Evolutionary conservation across 2,888 invertebrate genomes (phyloP).

Genomic region (Hydraecia micacea): DNA sequence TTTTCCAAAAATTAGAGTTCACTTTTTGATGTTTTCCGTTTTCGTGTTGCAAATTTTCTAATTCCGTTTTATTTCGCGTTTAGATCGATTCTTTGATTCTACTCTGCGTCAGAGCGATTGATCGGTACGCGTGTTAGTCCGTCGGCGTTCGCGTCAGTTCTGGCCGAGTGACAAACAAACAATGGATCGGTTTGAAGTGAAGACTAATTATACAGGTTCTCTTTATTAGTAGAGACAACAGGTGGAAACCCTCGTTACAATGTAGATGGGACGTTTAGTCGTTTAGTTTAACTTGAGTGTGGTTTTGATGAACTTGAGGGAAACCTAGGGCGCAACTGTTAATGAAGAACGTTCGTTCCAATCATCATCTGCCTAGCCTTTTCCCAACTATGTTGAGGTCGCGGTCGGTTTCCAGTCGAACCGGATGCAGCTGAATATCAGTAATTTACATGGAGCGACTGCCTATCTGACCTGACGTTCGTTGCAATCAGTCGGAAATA

Average conservation of each 20-base stretch:
- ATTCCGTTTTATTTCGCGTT: constrained; percentile 51
- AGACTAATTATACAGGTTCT: constrained; percentile 84
- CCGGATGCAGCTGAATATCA: too few relatives aligned
- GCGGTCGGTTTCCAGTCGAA: too few relatives aligned
- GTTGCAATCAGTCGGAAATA: background rate
- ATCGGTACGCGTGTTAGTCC: constrained; percentile 81
- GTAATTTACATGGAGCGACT: too few relatives aligned
- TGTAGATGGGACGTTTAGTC: constrained; percentile 64
- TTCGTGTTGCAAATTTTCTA: constrained; percentile 37
- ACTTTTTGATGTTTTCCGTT: constrained; percentile 22
- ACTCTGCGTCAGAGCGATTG: constrained; percentile 71
- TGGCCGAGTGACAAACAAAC: constrained; percentile 87
- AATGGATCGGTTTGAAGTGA: constrained; percentile 77
- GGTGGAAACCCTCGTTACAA: constrained; percentile 81
- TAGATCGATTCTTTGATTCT: constrained; percentile 69
- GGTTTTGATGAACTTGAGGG: constrained; percentile 7
- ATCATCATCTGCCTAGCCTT: background rate
- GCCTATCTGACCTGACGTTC: background rate
- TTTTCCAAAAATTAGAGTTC: constrained; percentile 33
- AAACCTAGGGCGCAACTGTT: background rate
- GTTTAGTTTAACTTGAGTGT: constrained; percentile 5
- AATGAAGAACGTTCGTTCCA: background rate
- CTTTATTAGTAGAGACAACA: constrained; percentile 78
- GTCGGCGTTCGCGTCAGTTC: constrained; percentile 81
- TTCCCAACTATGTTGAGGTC: too few relatives aligned